Evolutionary conservation across 2,797 vertebrate species (phyloP), one percentile per base, ranked within the genome.

Genomic region (Siniperca obscura): DNA sequence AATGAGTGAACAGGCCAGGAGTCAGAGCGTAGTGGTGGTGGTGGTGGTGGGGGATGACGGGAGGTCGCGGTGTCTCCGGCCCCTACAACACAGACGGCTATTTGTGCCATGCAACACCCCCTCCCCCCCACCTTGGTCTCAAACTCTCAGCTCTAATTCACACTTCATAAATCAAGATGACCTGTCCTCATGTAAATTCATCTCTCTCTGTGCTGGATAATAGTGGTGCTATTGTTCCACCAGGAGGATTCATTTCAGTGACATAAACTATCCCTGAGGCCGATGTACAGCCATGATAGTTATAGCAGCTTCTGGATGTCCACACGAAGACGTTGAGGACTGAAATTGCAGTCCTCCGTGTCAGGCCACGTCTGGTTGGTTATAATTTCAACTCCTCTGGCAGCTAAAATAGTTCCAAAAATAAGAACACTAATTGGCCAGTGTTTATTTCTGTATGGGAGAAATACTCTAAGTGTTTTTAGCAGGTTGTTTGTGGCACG

Each of bases 81-180:
- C 88, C 84, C 89, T 78, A n/a, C 88, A 89, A 90, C 92, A 95
- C 93, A 94, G 93, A 90, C 83, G 86, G 56, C 91, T 90, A 90
- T 92, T 95, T 95, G 92, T 94, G 74, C 87, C 91, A 82, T 14
- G 80, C 87, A 65, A 60, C 27, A 30, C 30, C 36, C 36, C 92
- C 89, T 2, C 27, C 27, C 27, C 27, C 27, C 92, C 88, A 85
- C 87, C 93, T 89, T 11, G 88, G 87, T 87, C 93, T 90, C 85
- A 83, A 85, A 92, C 93, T 74, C 91, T 93, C 91, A 88, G 90
- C 90, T 93, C 91, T 87, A 87, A 90, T 95, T 94, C 93, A 90
- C 95, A 95, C 93, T 93, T 89, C 94, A 95, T 95, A 95, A 95
- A 95, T 95, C 94, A 95, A 89, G 93, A 91, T 80, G 92, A 84